Evolutionary conservation across 2,113 vertebrate species (phyloP), one percentile per base, ranked within the genome.

Genomic region (Crocuta crocuta): DNA sequence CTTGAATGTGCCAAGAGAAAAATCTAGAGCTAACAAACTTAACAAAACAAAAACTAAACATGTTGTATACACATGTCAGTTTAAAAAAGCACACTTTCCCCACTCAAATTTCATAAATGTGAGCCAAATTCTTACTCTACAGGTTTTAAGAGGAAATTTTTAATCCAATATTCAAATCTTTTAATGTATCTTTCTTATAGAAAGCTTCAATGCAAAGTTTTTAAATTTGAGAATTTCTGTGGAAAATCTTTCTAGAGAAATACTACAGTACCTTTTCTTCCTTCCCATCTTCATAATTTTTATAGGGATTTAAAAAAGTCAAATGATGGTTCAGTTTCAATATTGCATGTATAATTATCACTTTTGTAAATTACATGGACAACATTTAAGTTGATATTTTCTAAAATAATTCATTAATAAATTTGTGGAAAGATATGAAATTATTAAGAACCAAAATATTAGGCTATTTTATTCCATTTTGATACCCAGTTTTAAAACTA

Each of bases 91-190:
- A 91, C 5, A 35, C 33, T 86, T 94, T 88, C 55, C 48, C 43
- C 73, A 79, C 91, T 93, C 35, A 65, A 9, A 70, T 76, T 94
- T 96, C 65, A 70, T 82, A 96, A 79, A 94, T 87, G 66, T 97
- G 48, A 97, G 63, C 79, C 93, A 94, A 93, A 97, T 97, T 97
- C 78, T 95, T 97, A 65, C 74, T 86, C 50, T 94, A 10, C 7
- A 28, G 50, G 10, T 83, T 98, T 98, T 92, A 58, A 85, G 39
- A 96, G 35, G 26, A 33, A 70, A 89, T 33, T 81, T 96, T 96
- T 90, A 96, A 92, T 73, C 78, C 10, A 78, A 94, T 16, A 90
- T 92, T 94, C 96, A 92, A 94, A 96, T 89, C 80, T 96, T 97
- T 95, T 35, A 94, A 96, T 91, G 31, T 86, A 63, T 19, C 35